Conservation (phyloP, 1,140 invertebrate genomes). For the Nylanderia fulva region DNA sequence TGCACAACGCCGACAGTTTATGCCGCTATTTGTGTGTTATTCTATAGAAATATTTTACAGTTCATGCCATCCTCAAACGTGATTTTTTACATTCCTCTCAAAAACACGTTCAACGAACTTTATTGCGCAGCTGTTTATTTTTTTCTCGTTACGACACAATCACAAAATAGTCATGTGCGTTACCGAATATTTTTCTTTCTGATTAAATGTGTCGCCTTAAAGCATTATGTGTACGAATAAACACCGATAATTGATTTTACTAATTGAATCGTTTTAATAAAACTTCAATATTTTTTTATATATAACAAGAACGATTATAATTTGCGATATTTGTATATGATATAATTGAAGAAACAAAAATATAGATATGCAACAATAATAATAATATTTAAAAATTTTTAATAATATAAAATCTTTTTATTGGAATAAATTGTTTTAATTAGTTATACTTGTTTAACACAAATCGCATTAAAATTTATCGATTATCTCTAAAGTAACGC, state of each 20-base stretch:
- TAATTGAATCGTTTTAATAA: constrained; percentile 18
- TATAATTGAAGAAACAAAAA: not conserved
- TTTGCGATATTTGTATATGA: not conserved
- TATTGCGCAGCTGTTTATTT: constrained; percentile 42
- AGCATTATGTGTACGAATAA: not conserved
- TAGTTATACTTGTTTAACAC: not conserved
- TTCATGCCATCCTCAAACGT: constrained; percentile 35
- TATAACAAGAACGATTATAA: not conserved
- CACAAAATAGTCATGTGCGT: constrained; percentile 35
- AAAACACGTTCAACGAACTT: constrained; percentile 41
- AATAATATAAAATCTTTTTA: not conserved
- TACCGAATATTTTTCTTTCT: constrained; percentile 33
- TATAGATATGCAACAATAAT: not conserved
- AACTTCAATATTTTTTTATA: not conserved
- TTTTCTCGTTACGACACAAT: constrained; percentile 8
- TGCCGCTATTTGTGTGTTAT: constrained; percentile 34
- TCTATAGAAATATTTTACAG: constrained; percentile 42
- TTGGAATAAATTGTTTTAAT: not conserved
- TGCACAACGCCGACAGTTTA: constrained; percentile 32
- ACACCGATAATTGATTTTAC: constrained; percentile 11
- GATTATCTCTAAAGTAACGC: not conserved
- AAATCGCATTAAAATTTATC: not conserved
- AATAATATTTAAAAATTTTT: not conserved
- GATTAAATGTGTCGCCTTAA: constrained; percentile 26
- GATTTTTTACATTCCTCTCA: constrained; percentile 35